Base-by-base conservation (phyloP, 2,113 vertebrate species). In the Noturus placidus region DNA sequence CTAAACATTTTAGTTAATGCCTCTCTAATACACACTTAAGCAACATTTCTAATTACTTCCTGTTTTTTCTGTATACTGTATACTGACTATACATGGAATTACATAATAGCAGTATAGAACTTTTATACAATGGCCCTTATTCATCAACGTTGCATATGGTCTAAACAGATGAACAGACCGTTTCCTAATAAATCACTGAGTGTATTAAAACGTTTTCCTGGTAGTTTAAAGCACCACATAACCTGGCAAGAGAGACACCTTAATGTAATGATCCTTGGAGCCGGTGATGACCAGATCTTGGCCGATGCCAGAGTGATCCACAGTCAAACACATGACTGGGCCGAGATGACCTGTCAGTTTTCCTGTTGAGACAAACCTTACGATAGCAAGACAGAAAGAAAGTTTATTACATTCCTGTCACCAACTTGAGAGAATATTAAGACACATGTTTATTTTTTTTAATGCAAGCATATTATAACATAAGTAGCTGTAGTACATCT, bases 201-300 rank as follows among this genome's bases (percentile, higher is more conserved):
- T 33, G 50, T 79, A 54, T 54, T 79, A 54, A n/a, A 78, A 54
- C 1, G n/a, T n/a, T 56, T 20, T 22, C 13, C 30, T 33, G 17
- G 76, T 33, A 11, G 7, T 20, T 33, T 56, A 57, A 82, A 20
- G 56, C 76, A 82, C 3, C 35, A 54, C 42, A 56, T 11, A 83
- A 22, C 19, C n/a, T 59, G 54, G 25, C 22, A 67, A 56, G 13
- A 87, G n/a, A 86, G 91, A 11, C 72, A 99, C 98, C 96, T 97
- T 99, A 91, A 99, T 97, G 92, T 99, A 99, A 92, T 99, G 98
- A 91, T 99, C 98, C 89, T 99, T 99, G 78, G 98, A 99, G 33
- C 98, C 98, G 20, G 97, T 98, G 93, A 99, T 94, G 87, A 99
- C 97, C 89, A 98, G 94, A 92, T 99, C 98, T 88, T 99, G 97